phyloP scores from a whole-genome alignment of 2,113 vertebrate genomes.

The Aphyosemion australe region DNA sequence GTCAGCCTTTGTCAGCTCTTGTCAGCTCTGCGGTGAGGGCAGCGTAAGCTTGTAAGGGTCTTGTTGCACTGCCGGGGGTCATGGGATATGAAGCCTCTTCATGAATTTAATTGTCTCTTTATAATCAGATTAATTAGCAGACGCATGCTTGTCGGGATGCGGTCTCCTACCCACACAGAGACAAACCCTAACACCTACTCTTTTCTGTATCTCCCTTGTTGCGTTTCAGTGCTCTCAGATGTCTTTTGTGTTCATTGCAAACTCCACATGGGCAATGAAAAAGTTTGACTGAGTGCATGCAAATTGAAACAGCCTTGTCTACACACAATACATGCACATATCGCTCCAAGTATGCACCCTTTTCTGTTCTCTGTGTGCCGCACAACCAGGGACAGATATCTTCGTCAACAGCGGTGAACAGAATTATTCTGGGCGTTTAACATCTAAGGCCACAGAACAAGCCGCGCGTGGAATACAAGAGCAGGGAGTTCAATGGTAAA shows the following conservation, averaged over 20 bases:
- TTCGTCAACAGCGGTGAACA: conserved; percentile 59
- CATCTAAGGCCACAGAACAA: conserved; percentile 68
- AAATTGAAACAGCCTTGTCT: conserved; percentile 10
- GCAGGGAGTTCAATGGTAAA: conserved; percentile 63
- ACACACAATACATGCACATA: conserved; percentile 1
- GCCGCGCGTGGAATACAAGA: conserved; percentile 59
- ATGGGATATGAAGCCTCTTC: conserved; percentile 60
- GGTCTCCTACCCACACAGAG: background rate
- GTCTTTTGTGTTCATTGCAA: conserved; percentile 13
- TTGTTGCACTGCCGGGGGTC: conserved; percentile 24
- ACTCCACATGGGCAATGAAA: background rate
- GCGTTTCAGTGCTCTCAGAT: conserved; percentile 21
- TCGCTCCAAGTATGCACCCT: conserved; percentile 23
- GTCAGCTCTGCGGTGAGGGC: conserved; percentile 39
- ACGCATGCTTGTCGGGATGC: conserved; percentile 59
- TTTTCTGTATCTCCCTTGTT: conserved; percentile 1
- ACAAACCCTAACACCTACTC: conserved; percentile 25
- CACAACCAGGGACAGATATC: conserved; percentile 38
- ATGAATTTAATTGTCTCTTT: conserved; percentile 70
- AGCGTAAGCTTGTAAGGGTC: conserved; percentile 29
- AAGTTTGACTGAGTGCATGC: conserved; percentile 13
- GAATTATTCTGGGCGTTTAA: conserved; percentile 74
- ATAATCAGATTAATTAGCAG: conserved; percentile 78
- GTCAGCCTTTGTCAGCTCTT: conserved; percentile 49
- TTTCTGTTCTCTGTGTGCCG: background rate